Evolutionary conservation across 2,797 vertebrate species (phyloP).

Genomic region (Arremon brunneinucha): DNA sequence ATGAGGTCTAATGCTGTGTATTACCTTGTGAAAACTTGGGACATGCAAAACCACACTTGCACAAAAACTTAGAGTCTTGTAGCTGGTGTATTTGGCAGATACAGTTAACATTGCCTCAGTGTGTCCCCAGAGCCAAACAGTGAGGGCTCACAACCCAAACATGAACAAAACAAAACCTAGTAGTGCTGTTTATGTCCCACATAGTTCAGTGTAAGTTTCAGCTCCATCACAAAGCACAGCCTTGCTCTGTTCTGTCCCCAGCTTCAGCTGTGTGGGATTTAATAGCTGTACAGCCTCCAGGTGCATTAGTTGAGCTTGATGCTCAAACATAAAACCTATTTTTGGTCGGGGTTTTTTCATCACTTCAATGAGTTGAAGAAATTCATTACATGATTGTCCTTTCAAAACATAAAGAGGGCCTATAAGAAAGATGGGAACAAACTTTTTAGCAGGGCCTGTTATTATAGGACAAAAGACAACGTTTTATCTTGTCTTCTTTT

Average conservation of each 20-base stretch:
- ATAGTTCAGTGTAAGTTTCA: neutral
- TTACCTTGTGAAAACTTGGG: neutral
- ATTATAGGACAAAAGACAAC: neutral
- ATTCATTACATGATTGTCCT: neutral
- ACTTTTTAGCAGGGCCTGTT: neutral
- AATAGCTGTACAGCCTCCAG: neutral
- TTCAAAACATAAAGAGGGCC: neutral
- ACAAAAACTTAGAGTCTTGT: neutral
- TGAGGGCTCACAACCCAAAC: neutral
- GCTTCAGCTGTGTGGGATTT: neutral
- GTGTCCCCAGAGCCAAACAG: neutral
- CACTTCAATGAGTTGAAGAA: neutral
- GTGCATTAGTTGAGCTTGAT: neutral
- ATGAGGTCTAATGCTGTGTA: neutral
- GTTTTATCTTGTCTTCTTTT: neutral
- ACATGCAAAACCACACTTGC: neutral
- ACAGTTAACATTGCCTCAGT: neutral
- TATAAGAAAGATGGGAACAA: neutral
- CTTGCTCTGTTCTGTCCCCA: neutral
- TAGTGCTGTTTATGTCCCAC: neutral
- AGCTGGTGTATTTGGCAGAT: neutral
- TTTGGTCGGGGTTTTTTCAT: neutral
- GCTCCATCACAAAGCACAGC: neutral
- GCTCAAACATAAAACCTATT: neutral
- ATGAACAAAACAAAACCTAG: neutral